Evolutionary conservation across 2,113 vertebrate species (phyloP).

Genomic region (Mola mola): DNA sequence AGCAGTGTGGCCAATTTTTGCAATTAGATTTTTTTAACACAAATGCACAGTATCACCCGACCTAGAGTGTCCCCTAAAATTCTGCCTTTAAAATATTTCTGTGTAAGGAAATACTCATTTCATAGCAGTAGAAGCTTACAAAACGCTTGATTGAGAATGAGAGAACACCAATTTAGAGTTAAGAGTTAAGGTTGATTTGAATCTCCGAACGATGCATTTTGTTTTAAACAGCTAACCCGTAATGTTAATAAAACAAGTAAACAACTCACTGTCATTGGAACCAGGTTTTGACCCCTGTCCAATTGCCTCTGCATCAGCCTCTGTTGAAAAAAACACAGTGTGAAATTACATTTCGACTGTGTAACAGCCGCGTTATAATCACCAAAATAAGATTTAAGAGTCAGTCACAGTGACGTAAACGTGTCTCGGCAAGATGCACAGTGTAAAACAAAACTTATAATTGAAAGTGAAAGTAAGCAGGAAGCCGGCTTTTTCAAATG

Average conservation of each 20-base stretch:
- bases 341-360: neutral
- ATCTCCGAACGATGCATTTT: no score
- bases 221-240: neutral
- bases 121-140: no score
- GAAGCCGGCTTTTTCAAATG: neutral
- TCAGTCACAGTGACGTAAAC: neutral
- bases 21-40: no score
- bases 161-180: neutral
- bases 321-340: neutral
- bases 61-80: no score
- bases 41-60: no score
- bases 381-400: neutral
- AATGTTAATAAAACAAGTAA: neutral
- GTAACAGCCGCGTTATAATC: neutral
- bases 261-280: conserved; percentile 14
- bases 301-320: neutral
- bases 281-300: no score
- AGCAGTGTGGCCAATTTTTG: no score
- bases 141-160: no score
- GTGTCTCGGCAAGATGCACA: neutral
- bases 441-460: neutral
- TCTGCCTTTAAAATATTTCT: no score
- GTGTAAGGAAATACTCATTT: no score
- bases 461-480: neutral
- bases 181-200: neutral